phyloP scores from a whole-genome alignment of 2,113 vertebrate species.

The Pelusios castaneus region DNA sequence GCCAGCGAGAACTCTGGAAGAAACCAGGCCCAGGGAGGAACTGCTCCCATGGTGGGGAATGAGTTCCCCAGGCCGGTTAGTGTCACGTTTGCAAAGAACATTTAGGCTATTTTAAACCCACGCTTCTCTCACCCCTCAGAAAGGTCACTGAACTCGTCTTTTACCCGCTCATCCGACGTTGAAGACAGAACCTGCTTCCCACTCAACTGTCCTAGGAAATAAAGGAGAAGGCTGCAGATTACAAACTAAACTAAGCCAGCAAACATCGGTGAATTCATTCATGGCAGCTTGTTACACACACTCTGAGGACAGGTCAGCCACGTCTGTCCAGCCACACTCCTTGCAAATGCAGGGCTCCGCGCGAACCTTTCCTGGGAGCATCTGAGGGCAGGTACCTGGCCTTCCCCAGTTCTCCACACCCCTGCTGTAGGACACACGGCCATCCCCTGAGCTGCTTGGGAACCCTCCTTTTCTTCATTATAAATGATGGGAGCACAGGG shows the following conservation, averaged over 20 bases:
- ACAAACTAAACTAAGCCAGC: neutral
- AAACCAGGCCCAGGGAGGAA: rapidly evolving
- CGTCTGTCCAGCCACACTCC: neutral
- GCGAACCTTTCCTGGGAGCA: neutral
- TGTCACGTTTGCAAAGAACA: constrained; percentile 69
- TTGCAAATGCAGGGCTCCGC: rapidly evolving
- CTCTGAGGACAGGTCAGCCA: rapidly evolving
- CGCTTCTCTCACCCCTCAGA: constrained; percentile 93
- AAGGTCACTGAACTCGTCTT: constrained; percentile 88
- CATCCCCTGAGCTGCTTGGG: neutral
- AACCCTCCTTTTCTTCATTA: rapidly evolving
- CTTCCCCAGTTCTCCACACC: neutral
- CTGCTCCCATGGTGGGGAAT: neutral
- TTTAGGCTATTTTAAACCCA: constrained; percentile 77
- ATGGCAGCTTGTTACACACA: rapidly evolving
- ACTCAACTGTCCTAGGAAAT: constrained; percentile 76
- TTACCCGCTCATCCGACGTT: constrained; percentile 81
- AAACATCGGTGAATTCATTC: rapidly evolving
- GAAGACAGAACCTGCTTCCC: constrained; percentile 75
- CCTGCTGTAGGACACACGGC: neutral
- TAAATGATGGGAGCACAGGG: neutral
- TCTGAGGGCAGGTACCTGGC: neutral
- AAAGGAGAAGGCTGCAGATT: constrained; percentile 58
- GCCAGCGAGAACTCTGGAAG: rapidly evolving
- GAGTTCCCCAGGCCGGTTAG: neutral